Base-by-base conservation (phyloP, 1,140 invertebrate species). In the Cataglyphis hispanica region DNA sequence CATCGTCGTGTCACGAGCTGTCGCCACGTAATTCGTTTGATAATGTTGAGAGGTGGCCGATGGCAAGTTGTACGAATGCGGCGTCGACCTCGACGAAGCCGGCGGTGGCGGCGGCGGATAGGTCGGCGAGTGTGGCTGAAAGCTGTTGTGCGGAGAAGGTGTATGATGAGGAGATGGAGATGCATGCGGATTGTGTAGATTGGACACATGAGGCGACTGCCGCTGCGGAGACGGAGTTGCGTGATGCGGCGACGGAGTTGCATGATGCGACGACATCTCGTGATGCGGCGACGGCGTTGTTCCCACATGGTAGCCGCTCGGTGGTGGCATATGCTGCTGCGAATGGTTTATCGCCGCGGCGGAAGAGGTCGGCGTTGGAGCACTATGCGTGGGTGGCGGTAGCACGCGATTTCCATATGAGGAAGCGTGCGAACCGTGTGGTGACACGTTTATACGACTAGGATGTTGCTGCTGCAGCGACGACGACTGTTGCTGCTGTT, bases 101-200 rank as follows among this genome's bases (percentile, higher is more conserved):
- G 53, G 27, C 16, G 67, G 60, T 19, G 88, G 75, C 1, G 87
- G 93, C 1, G 94, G 93, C 7, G 94, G 94, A 75, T 95, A 95
- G 3, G 94, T 93, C 31, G 93, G 93, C 25, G 94, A 93, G 50
- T 94, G 94, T 1, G 93, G 93, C 50, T 94, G 93, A 78, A 94
- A 94, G 58, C 89, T 91, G 43, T 70, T 91, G 67, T 93, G 93
- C 6, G 93, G 91, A 10, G 94, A 94, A 1, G 93, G 90, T 6
- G 92, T 85, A 58, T 92, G 93, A 88, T 93, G 92, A 22, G 91
- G 91, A 11, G 91, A 87, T 7, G 89, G 66, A 40, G 84, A 87
- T 83, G 90, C 90, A 66, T 91, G 93, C 66, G 90, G 85, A 86
- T 93, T 91, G 58, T 94, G 92, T 53, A 93, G 87, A 27, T 87